Base-by-base conservation (phyloP, 2,113 vertebrate species). In the Nothoprocta perdicaria region DNA sequence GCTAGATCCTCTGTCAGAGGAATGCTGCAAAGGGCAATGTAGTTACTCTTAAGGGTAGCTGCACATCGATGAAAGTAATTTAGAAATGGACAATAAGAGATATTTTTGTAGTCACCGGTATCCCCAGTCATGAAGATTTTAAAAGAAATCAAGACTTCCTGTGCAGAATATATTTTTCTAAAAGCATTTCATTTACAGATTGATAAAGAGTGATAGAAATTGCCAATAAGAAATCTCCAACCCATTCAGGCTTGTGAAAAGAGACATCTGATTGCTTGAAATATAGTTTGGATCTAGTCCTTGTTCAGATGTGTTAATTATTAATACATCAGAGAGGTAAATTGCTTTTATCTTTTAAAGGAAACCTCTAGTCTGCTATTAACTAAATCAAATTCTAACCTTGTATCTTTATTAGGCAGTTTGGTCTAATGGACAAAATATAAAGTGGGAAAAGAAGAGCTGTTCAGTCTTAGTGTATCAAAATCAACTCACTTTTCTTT, bases 111-210 rank as follows among this genome's bases (percentile, higher is more conserved):
- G 61, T 86, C 40, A 48, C 17, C 1, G 3, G n/a, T 58, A 76
- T 43, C 33, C 33, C 62, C 17, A 29, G 62, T 76, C 14, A 14
- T 81, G 31, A 78, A 16, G 16, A 79, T 81, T 84, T 80, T 90
- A 91, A 93, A 90, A 33, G 22, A 72, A 75, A 50, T 84, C 45
- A 84, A 68, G 75, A 62, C 35, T 90, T 84, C 26, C 67, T 31
- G 17, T 72, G 48, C 40, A 91, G 69, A 95, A 53, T 50, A 41
- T 76, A 35, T 6, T 75, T 88, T 86, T 75, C 43, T 81, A 79
- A 95, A 93, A 66, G 17, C 23, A 69, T 81, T 94, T 86, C 11
- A 58, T 84, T 90, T 92, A 73, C 14, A 66, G 22, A 11, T 38
- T 6, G 16, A 60, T 50, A 71, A 84, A 87, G 78, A 40, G 29